Base-by-base conservation (phyloP, 2,797 vertebrate genomes). In the Sphenopsis melanotis region DNA sequence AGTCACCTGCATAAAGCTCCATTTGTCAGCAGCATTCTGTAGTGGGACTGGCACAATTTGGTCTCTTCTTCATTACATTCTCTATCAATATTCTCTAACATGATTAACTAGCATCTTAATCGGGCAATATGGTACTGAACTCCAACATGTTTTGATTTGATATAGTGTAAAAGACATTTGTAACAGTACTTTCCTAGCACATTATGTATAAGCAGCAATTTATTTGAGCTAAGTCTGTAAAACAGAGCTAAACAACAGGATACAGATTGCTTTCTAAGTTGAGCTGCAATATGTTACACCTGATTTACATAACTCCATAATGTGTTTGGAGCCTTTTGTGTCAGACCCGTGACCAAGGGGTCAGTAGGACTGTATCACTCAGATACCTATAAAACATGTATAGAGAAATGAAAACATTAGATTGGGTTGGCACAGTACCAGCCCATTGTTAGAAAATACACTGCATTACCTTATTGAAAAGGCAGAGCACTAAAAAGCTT, bases 371-470 rank as follows among this genome's bases (percentile, higher is more conserved):
- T 69, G 24, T 65, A 22, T 63, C 80, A 83, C 37, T 32, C 74
- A 89, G 42, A 66, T 57, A 84, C 15, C 32, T 76, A 29, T 15
- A 72, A 55, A 88, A 61, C 6, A n/a, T 0, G 0, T 46, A 32
- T 1, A 60, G 36, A 90, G 27, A 86, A 86, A 75, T 29, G 71
- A 81, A 74, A 15, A 27, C 52, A 69, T 23, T 60, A 9, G 19
- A 56, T 10, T 94, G 59, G 6, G 24, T 77, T 96, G 76, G 78
- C 93, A 96, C 53, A 34, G 89, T 80, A 71, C 84, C 89, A 83
- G 46, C 20, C 41, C 72, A 15, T 52, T 83, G 27, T 47, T 95
- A 95, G 87, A 94, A 96, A 95, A 96, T 4, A 15, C 89, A 72
- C 81, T 55, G 12, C 24, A 64, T 37, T 57, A 90, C 71, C 56